Evolutionary conservation across 2,888 invertebrate genomes (phyloP), one percentile per base, ranked within the genome.

Genomic region (Pristionchus exspectatus): DNA sequence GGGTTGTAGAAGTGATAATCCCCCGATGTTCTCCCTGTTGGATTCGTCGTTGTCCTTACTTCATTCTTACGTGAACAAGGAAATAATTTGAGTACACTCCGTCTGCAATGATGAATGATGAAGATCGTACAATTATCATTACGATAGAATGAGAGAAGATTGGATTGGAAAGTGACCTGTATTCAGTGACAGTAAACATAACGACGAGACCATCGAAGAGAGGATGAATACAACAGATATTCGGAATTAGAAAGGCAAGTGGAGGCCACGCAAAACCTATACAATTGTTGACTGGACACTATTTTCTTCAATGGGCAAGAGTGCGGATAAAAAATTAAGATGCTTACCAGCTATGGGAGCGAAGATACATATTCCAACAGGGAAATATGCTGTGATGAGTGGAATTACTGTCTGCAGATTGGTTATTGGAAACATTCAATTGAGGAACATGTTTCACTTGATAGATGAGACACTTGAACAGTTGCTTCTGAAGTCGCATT

Each of bases 161-260:
- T 54, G 0, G 24, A 50, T 33, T 50, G 7, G 12, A 7, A 50
- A 27, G 7, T 54, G 27, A 81, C 81, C 81, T 81, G 30, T 69
- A 87, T 87, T 87, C 87, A 16, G 66, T 54, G 1, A 87, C 69
- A 27, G 87, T 87, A 2, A 87, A 27, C 66, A 69, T 69, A n/a
- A 87, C 66, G 0, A 69, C 69, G 5, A 87, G 54, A 21, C 87
- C 87, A 69, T 87, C 87, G 50, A 87, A 87, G 24, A 87, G 38
- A n/a, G 87, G 87, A 69, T 87, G 87, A 44, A 87, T 63, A 44
- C 66, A 63, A 50, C 87, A 87, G 50, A 87, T 59, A 30, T 87
- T 87, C 27, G 87, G 87, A 50, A 87, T 69, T 14, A 87, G 38
- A 24, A 87, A 44, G 24, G 87, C 66, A 4, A 87, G 87, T 33